phyloP scores from a whole-genome alignment of 1,140 invertebrate species.

The Halictus rubicundus region DNA sequence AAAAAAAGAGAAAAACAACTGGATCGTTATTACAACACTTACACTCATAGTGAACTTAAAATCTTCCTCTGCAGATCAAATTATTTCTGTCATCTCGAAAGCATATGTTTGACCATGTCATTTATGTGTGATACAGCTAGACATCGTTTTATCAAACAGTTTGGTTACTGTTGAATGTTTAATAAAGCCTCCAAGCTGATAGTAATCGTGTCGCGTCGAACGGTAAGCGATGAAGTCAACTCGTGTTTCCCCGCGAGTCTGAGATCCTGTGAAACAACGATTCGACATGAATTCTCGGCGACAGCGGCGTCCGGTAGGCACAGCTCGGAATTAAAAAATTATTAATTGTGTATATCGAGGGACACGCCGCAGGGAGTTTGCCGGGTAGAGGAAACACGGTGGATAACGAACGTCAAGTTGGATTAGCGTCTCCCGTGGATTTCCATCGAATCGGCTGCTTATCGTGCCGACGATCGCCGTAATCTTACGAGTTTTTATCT shows the following conservation, averaged over 20 bases:
- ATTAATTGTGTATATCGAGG: conserved; percentile 53
- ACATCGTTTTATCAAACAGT: background rate
- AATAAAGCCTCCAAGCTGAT: background rate
- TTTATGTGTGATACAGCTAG: background rate
- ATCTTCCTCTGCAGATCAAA: background rate
- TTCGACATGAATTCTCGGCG: conserved; percentile 33
- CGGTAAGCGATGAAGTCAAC: background rate
- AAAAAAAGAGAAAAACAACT: no score
- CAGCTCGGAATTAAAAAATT: conserved; percentile 57
- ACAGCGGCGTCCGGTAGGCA: conserved; percentile 49
- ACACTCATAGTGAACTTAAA: no score
- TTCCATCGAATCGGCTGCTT: conserved; percentile 47
- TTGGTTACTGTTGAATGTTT: background rate
- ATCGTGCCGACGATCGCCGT: conserved; percentile 56
- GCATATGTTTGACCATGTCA: background rate
- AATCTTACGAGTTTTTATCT: conserved; percentile 54
- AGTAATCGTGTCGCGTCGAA: background rate
- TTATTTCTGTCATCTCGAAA: background rate
- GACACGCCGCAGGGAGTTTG: conserved; percentile 26
- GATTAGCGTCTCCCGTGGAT: conserved; percentile 58
- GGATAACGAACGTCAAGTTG: conserved; percentile 57
- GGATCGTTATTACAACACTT: no score
- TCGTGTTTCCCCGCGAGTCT: background rate
- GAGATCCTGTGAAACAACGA: conserved; percentile 30
- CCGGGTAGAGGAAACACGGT: background rate